Evolutionary conservation across 2,113 vertebrate species (phyloP).

Genomic region (Takifugu flavidus): DNA sequence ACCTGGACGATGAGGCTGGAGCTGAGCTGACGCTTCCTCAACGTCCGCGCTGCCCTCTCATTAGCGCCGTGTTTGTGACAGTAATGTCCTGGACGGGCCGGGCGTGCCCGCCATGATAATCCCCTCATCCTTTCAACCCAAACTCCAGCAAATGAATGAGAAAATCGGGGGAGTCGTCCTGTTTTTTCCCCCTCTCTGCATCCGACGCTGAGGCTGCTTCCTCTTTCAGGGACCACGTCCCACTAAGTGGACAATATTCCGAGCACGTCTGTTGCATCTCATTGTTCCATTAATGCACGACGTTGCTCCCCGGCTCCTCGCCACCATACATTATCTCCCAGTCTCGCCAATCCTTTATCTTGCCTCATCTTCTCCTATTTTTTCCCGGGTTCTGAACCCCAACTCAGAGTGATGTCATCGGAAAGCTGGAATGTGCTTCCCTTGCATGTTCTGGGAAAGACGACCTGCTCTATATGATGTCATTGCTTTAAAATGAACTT

Average conservation of each 20-base stretch:
- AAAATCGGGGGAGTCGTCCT: not conserved
- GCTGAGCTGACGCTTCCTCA: not conserved
- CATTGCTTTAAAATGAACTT: too few relatives aligned
- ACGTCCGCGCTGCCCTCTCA: conserved; percentile 15
- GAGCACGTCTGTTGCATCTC: not conserved
- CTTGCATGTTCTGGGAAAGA: too few relatives aligned
- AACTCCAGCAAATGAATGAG: conserved; percentile 1
- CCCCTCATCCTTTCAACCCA: not conserved
- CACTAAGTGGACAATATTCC: conserved; percentile 24
- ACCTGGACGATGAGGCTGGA: not conserved
- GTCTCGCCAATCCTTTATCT: not conserved
- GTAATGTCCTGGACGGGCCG: conserved; percentile 27
- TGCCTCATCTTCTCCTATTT: too few relatives aligned
- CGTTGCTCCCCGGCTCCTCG: not conserved
- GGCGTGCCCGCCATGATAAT: conserved; percentile 39
- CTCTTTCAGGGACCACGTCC: not conserved
- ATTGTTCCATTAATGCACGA: conserved; percentile 12
- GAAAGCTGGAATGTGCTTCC: too few relatives aligned
- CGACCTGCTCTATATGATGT: too few relatives aligned
- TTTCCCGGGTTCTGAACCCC: too few relatives aligned
- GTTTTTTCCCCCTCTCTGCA: not conserved
- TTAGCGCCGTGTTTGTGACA: conserved; percentile 14
- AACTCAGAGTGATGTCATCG: too few relatives aligned
- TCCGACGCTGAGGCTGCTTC: not conserved
- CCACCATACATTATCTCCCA: not conserved